phyloP scores from a whole-genome alignment of 2,113 vertebrate species.

The Sander vitreus region DNA sequence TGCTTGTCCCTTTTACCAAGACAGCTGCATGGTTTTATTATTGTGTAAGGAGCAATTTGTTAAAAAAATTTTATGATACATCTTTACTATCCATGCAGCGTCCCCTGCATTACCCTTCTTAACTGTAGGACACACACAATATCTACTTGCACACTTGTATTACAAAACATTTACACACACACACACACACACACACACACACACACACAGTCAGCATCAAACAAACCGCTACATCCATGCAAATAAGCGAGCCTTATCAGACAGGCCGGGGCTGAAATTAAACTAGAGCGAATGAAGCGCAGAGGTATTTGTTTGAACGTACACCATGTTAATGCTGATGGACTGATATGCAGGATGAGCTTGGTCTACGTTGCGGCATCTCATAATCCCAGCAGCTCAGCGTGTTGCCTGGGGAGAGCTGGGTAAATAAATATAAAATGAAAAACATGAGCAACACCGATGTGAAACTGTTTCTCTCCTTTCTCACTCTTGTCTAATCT shows the following conservation, averaged over 20 bases:
- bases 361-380: slow-evolving; percentile 32
- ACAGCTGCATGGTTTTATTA: neutral
- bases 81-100: neutral
- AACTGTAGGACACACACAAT: slow-evolving; percentile 2
- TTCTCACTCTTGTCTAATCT: neutral
- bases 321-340: slow-evolving; percentile 57
- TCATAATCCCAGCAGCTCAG: slow-evolving; percentile 61
- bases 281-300: slow-evolving; percentile 33
- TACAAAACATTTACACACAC: neutral
- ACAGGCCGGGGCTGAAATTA: slow-evolving; percentile 27
- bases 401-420: slow-evolving; percentile 24
- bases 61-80: neutral
- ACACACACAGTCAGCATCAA: slow-evolving; percentile 7
- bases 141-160: neutral
- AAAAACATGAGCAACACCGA: slow-evolving; percentile 11
- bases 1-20: neutral
- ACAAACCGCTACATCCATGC: slow-evolving; percentile 49
- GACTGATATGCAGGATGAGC: slow-evolving; percentile 58
- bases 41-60: neutral
- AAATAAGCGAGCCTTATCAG: slow-evolving; percentile 62
- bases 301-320: slow-evolving; percentile 60
- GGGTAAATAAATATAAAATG: slow-evolving; percentile 37
- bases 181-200: slow-evolving; percentile 1
- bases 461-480: slow-evolving; percentile 7
- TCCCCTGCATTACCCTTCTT: neutral